phyloP scores from a whole-genome alignment of 2,888 invertebrate genomes.

The Parnassius smintheus region DNA sequence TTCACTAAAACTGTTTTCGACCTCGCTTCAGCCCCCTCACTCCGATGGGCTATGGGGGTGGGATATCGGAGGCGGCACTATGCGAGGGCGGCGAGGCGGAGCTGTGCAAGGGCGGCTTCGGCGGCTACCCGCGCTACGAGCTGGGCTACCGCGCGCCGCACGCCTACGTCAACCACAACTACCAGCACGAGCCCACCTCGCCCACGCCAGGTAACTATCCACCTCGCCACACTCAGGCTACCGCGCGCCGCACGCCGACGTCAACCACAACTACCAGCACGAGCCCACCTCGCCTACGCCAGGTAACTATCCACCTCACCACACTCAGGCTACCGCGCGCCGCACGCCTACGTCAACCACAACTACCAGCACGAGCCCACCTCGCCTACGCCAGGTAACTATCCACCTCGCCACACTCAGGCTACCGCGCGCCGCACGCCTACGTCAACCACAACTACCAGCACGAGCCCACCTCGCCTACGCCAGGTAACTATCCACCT shows the following conservation, averaged over 20 bases:
- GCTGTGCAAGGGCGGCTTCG: slow-evolving; percentile 68
- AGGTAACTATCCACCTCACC: slow-evolving; percentile 40
- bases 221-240: slow-evolving; percentile 40
- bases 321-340: too few species aligned
- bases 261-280: slow-evolving; percentile 68
- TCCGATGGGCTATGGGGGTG: slow-evolving; percentile 72
- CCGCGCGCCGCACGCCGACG: slow-evolving; percentile 66
- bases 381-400: too few species aligned
- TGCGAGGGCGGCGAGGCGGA: slow-evolving; percentile 63
- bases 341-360: too few species aligned
- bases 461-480: too few species aligned
- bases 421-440: too few species aligned
- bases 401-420: too few species aligned
- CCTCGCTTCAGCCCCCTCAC: slow-evolving; percentile 59
- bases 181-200: slow-evolving; percentile 68
- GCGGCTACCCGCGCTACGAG: slow-evolving; percentile 73
- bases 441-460: too few species aligned
- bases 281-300: slow-evolving; percentile 66
- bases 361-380: too few species aligned
- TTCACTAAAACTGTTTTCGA: background rate
- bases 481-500: too few species aligned
- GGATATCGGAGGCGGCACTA: slow-evolving; percentile 57
- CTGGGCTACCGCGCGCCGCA: slow-evolving; percentile 69
- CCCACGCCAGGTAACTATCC: slow-evolving; percentile 58
- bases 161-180: slow-evolving; percentile 64